A percentile compares a stretch with the other conserved stretches of the same genome.
These are phyloP conservation scores for Cladopsammia gracilis DNA, from an alignment of 64 coral and sea anemone species.

Conservation along the genomic window DNA sequence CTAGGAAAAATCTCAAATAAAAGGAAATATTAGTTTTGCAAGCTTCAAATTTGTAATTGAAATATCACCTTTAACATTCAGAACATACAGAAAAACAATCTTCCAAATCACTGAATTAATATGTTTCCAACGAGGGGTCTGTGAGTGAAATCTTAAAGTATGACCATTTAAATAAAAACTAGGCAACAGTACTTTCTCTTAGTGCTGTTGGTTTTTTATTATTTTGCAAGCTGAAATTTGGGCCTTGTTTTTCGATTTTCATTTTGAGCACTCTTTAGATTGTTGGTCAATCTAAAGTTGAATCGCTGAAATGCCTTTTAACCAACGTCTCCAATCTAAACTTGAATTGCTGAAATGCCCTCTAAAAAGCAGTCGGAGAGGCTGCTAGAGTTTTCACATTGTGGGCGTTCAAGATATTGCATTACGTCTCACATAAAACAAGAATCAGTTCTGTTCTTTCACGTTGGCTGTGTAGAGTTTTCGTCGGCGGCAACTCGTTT, in stretches of 20 bases:
- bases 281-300: too few relatives aligned
- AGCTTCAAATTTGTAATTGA: neutral
- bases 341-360: constrained; percentile 1
- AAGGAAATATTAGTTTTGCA: neutral
- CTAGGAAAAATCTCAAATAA: too few relatives aligned
- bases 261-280: neutral
- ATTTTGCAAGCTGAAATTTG: too few relatives aligned
- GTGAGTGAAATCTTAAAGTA: too few relatives aligned
- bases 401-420: neutral
- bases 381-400: neutral
- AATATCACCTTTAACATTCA: neutral
- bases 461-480: neutral
- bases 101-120: too few relatives aligned
- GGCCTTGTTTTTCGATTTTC: neutral
- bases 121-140: too few relatives aligned
- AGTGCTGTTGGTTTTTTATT: neutral
- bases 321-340: neutral
- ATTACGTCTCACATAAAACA: neutral
- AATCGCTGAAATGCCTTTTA: neutral
- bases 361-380: neutral
- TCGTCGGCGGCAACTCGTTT: too few relatives aligned
- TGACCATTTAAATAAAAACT: neutral
- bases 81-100: too few relatives aligned
- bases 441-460: neutral
- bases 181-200: neutral